Base-by-base conservation (phyloP, 2,113 vertebrate species). In the Otis tarda region DNA sequence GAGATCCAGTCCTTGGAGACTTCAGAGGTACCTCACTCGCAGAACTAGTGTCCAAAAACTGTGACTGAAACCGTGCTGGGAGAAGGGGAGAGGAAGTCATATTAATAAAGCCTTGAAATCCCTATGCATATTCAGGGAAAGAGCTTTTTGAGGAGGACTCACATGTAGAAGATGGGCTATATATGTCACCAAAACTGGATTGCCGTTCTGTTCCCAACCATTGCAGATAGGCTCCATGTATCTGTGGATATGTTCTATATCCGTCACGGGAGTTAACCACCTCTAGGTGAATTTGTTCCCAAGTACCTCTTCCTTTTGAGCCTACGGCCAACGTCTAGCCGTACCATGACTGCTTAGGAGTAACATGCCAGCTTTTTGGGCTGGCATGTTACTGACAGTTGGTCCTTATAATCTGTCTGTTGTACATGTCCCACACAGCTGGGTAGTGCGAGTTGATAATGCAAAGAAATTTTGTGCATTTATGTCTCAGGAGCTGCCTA, bases 1-100 rank as follows among this genome's bases (percentile, higher is more conserved):
- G 99, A 99, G 98, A 99, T 99, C 93, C 99, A 99, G 96, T 99
- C 99, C 61, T 98, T 99, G 93, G 99, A 99, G 97, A 98, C 98
- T 63, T 99, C 98, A 55, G 99, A 99, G 99, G 99, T 99, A 98
- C 53, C 50, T 80, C 1, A 1, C 47, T 49, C 70, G 35, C 77
- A 80, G 92, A 69, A 61, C 12, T 59, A 43, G 41, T 25, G 67
- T 55, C 67, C 85, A 47, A 52, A 71, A 86, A 57, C 22, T 64
- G 35, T 87, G 23, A 20, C 49, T 79, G 74, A 78, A 75, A 45
- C 39, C 9, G 3, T 61, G 49, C 35, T 69, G 63, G 61, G 78
- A 73, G 70, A 69, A 65, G 12, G 15, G 69, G 49, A 60, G n/a
- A 55, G 43, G 37, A 70, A 79, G 3, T 30, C 9, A 5, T 49